Base-by-base conservation (phyloP, 2,797 vertebrate genomes). In the Peromyscus eremicus region DNA sequence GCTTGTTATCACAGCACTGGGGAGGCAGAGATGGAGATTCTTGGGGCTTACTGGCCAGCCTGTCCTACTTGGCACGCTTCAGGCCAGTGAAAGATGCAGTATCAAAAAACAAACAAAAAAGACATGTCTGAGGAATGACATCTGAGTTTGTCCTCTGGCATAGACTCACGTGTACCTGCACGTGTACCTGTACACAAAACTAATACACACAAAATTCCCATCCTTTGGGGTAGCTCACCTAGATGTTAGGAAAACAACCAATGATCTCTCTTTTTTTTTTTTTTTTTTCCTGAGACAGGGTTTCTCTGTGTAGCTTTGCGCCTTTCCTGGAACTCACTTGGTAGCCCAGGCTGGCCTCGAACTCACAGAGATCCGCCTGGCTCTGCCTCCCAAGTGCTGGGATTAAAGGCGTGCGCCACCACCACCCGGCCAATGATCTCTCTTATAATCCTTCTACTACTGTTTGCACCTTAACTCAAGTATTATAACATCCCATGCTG, bases 381-480 rank as follows among this genome's bases (percentile, higher is more conserved):
- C n/a, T n/a, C n/a, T n/a, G n/a, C n/a, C n/a, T n/a, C n/a, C n/a
- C n/a, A n/a, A n/a, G n/a, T n/a, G n/a, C n/a, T n/a, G n/a, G n/a
- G n/a, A n/a, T n/a, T n/a, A n/a, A n/a, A n/a, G n/a, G n/a, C n/a
- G n/a, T n/a, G n/a, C n/a, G n/a, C n/a, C n/a, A n/a, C n/a, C n/a
- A n/a, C n/a, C n/a, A n/a, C n/a, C n/a, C n/a, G n/a, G n/a, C n/a
- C n/a, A n/a, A n/a, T n/a, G n/a, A n/a, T 91, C 84, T 92, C 27
- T 94, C 37, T 91, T 81, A 95, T 52, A 88, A 85, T 88, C 40
- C 91, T 93, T 96, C 89, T 68, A 77, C 60, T 91, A 82, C 73
- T 71, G 60, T 91, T 95, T n/a, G 5, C 75, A 92, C 86, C 66
- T 89, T 94, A 88, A 68, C 60, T 87, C 64, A 86, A 49, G 86